A percentile compares a stretch with the other conserved stretches of the same genome.
Evolutionary conservation across 2,888 invertebrate species (phyloP).

Genomic region (Melangyna quadrimaculata): DNA sequence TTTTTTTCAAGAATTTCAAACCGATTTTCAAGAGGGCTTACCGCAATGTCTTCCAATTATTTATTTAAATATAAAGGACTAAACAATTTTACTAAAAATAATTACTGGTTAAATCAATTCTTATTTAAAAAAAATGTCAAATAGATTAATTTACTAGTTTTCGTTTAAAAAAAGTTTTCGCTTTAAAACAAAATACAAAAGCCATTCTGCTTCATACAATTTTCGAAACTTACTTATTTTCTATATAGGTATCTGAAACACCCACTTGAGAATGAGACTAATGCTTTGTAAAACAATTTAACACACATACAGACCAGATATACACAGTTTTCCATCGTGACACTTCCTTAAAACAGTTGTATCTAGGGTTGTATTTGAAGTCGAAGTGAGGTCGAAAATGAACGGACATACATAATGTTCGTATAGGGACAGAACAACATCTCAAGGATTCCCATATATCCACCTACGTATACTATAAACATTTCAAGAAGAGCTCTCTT

Average conservation of each 20-base stretch:
- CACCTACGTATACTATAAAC: neutral
- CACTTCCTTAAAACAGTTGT: neutral
- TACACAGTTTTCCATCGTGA: neutral
- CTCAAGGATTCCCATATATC: neutral
- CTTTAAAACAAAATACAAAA: too few species aligned
- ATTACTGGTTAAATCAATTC: too few species aligned
- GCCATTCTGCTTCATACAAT: neutral
- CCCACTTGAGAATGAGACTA: neutral
- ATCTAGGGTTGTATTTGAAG: neutral
- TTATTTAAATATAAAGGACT: too few species aligned
- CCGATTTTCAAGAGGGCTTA: too few species aligned
- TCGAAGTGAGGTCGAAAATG: neutral
- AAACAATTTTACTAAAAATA: too few species aligned
- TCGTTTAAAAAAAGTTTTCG: too few species aligned
- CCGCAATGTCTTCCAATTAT: too few species aligned
- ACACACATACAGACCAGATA: neutral
- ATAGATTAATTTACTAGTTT: too few species aligned
- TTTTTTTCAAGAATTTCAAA: too few species aligned
- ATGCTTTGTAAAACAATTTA: neutral
- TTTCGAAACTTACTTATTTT: neutral
- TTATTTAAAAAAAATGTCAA: too few species aligned
- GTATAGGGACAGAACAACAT: neutral
- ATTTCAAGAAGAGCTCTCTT: constrained; percentile 5
- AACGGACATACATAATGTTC: neutral
- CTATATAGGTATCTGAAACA: neutral